A percentile compares a stretch with the other conserved stretches of the same genome.
These are phyloP conservation scores for Drosophila neocordata DNA, from an alignment of 1,140 invertebrate species.

Conservation along the genomic window DNA sequence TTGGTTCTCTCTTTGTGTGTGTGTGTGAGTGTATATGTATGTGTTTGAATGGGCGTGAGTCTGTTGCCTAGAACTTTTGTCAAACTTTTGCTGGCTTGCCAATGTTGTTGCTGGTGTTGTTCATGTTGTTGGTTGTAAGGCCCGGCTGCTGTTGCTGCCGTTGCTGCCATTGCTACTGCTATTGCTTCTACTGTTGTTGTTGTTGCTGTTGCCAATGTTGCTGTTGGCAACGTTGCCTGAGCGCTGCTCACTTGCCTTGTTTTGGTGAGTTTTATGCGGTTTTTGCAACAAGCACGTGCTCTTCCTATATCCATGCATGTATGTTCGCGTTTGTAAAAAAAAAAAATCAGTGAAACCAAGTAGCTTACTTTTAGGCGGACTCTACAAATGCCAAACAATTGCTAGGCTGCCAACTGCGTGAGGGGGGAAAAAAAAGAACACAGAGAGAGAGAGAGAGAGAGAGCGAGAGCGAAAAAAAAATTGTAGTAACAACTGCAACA, in stretches of 20 bases:
- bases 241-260: conserved; percentile 52
- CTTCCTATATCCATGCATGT: conserved; percentile 16
- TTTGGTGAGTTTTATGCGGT: conserved; percentile 59
- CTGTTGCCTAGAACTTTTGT: conserved; percentile 50
- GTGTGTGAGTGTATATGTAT: conserved; percentile 14
- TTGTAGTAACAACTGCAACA: conserved; percentile 10
- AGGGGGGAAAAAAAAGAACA: conserved; percentile 39
- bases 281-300: conserved; percentile 43
- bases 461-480: neutral
- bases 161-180: conserved; percentile 25
- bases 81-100: conserved; percentile 50
- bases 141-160: conserved; percentile 32
- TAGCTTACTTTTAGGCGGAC: conserved; percentile 65
- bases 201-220: conserved; percentile 31
- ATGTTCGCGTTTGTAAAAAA: conserved; percentile 31
- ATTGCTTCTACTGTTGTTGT: conserved; percentile 35
- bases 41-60: neutral
- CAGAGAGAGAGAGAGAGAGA: neutral
- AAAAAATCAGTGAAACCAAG: conserved; percentile 62
- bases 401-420: conserved; percentile 55
- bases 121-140: conserved; percentile 33
- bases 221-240: conserved; percentile 28
- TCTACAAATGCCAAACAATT: conserved; percentile 55
- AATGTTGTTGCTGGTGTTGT: conserved; percentile 26
- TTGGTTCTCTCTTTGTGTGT: conserved; percentile 4